phyloP scores from a whole-genome alignment of 92 coral and sea anemone genomes.

The Muricea muricata region DNA sequence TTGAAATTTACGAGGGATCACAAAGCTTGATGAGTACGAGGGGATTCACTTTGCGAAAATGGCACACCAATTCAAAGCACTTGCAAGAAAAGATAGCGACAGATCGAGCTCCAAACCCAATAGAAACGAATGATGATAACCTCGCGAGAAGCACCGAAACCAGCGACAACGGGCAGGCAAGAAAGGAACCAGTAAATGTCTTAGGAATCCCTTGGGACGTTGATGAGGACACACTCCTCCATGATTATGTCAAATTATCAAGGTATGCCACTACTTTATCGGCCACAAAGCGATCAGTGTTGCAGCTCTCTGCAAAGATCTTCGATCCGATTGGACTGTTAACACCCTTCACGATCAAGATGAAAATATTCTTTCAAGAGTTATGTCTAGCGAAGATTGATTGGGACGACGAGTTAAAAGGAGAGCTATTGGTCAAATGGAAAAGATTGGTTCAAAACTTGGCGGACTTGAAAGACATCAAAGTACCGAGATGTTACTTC shows the following conservation, averaged over 20 bases:
- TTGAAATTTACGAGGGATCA: slow-evolving; percentile 29
- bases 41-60: slow-evolving; percentile 50
- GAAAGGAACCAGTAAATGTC: slow-evolving; percentile 11
- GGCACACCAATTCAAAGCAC: slow-evolving; percentile 36
- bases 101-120: neutral
- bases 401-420: slow-evolving; percentile 34
- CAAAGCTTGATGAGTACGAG: slow-evolving; percentile 24
- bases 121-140: neutral
- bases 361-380: slow-evolving; percentile 34
- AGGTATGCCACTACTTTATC: neutral
- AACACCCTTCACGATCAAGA: slow-evolving; percentile 20
- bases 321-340: slow-evolving; percentile 36
- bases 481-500: slow-evolving; percentile 34
- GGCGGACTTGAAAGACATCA: neutral
- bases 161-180: no score
- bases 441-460: slow-evolving; percentile 10
- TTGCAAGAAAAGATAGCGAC: neutral
- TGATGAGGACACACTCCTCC: slow-evolving; percentile 22
- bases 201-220: slow-evolving; percentile 26
- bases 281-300: slow-evolving; percentile 16
- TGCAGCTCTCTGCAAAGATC: slow-evolving; percentile 13
- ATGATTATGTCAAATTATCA: neutral
- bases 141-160: neutral
- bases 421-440: slow-evolving; percentile 23
- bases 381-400: neutral